Conservation (phyloP, 1,140 invertebrate genomes). For the Matsumurasca onukii region DNA sequence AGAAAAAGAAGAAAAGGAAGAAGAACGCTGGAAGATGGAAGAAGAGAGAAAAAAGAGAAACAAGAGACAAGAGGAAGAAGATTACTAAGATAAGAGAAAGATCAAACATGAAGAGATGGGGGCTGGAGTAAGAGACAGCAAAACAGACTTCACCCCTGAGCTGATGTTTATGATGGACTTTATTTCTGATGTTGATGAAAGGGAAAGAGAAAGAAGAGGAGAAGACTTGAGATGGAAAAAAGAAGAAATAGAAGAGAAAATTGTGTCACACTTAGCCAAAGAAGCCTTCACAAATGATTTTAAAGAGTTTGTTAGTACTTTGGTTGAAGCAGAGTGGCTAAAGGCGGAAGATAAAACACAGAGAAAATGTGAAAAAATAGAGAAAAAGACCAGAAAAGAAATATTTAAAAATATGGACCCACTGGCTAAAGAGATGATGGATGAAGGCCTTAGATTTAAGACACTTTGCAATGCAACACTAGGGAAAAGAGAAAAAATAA, state of each 20-base stretch:
- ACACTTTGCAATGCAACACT: background rate
- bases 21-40: background rate
- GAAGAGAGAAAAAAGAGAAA: background rate
- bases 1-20: background rate
- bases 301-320: background rate
- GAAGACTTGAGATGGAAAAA: slow-evolving; percentile 4
- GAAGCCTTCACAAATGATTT: background rate
- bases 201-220: background rate
- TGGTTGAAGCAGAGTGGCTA: background rate
- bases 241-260: background rate
- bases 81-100: no score
- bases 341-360: background rate
- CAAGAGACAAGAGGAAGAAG: slow-evolving; percentile 1
- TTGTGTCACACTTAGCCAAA: background rate
- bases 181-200: background rate
- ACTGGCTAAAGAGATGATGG: background rate
- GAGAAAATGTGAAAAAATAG: background rate
- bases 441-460: background rate
- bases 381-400: slow-evolving; percentile 6
- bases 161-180: background rate
- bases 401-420: slow-evolving; percentile 15
- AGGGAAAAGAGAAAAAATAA: background rate
- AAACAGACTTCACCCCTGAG: background rate
- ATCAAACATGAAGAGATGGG: no score
- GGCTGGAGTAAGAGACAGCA: background rate